Evolutionary conservation across 2,888 invertebrate genomes (phyloP), one percentile per base, ranked within the genome.

Genomic region (Crioceris asparagi): DNA sequence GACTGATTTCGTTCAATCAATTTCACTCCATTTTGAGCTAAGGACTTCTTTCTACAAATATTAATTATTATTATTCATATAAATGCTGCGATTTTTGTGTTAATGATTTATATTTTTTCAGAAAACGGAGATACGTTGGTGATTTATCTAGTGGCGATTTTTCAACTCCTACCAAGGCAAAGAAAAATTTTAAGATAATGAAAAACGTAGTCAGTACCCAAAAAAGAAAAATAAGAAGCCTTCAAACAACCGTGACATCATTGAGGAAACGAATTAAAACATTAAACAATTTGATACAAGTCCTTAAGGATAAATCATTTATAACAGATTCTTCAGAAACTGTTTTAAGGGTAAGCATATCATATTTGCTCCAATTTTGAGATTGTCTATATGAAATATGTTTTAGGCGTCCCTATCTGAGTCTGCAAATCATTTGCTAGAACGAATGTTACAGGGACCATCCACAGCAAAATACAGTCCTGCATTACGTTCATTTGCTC

Each of bases 321-420:
- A 16, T 35, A 17, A 23, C 35, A 27, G 26, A 34, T 12, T 35
- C 35, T n/a, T 14, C 35, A 26, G 35, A 35, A 35, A 6, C 35
- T 16, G 26, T 27, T 3, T 16, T 35, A 26, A 35, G 17, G 35
- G 35, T 35, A 35, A 26, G 26, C 4, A 25, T 4, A 25, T 21
- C 10, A 21, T 7, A 7, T 21, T 21, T 7, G 10, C 10, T 21
- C 21, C 21, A 21, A 7, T 21, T 6, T 21, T 21, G 21, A 21
- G 10, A 21, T 21, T 7, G 6, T 10, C 21, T 6, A 7, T 21
- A 21, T 21, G 21, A 32, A 4, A 17, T 18, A 7, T 16, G 14
- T 37, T 40, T 29, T 30, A 41, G 41, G 41, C 41, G 7, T 39
- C 41, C 23, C 12, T 39, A 6, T 25, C 36, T 17, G 35, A 35